phyloP scores from a whole-genome alignment of 2,113 vertebrate species.

The Rhinichthys klamathensis region DNA sequence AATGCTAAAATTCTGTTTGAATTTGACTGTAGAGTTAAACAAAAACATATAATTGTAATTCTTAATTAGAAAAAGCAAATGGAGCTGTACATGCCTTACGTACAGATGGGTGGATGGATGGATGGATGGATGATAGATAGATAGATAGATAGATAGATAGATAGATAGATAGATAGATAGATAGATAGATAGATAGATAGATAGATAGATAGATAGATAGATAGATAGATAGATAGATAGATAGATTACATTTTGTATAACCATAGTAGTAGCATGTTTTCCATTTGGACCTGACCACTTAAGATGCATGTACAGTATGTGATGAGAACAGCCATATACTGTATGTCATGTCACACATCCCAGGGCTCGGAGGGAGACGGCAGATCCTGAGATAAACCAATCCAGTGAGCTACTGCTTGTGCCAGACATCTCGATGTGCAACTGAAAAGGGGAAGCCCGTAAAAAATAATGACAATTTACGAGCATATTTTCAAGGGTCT shows the following conservation, averaged over 20 bases:
- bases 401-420: conserved; percentile 55
- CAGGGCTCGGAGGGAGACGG: conserved; percentile 31
- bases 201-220: no score
- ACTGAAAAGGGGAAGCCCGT: conserved; percentile 66
- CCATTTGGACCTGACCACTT: conserved; percentile 35
- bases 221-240: no score
- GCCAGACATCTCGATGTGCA: conserved; percentile 57
- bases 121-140: no score
- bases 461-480: conserved; percentile 72
- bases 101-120: no score
- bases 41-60: background rate
- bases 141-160: no score
- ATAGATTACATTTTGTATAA: no score
- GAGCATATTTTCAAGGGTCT: conserved; percentile 64
- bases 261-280: conserved; percentile 46
- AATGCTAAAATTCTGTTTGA: background rate
- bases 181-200: no score
- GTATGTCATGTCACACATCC: conserved; percentile 31
- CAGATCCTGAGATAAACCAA: conserved; percentile 56
- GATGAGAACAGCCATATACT: conserved; percentile 18
- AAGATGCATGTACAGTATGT: conserved; percentile 5
- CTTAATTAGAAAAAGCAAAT: background rate
- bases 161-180: no score
- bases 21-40: background rate
- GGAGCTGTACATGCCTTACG: background rate